Evolutionary conservation across 2,888 invertebrate genomes (phyloP).

Genomic region (Calliphora vomitoria): DNA sequence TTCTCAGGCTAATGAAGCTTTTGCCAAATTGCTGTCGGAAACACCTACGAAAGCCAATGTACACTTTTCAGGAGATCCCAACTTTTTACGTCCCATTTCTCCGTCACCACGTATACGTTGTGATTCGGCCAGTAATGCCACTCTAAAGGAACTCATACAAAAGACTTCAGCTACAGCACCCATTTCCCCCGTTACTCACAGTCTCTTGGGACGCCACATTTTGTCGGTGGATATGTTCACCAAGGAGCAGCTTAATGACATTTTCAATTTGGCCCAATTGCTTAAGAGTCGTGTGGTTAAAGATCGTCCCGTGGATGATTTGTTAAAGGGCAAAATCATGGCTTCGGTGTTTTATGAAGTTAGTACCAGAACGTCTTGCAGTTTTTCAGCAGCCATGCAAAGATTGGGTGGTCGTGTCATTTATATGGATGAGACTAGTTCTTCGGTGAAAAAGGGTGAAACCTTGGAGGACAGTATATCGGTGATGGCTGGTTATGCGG

Average conservation of each 20-base stretch:
- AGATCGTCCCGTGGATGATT: conserved; percentile 93
- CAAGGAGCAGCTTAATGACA: conserved; percentile 95
- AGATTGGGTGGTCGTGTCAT: conserved; percentile 97
- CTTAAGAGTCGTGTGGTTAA: conserved; percentile 93
- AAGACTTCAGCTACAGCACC: conserved; percentile 83
- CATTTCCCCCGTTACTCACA: conserved; percentile 84
- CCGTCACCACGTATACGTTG: conserved; percentile 86
- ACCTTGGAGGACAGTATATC: conserved; percentile 94
- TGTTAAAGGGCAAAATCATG: conserved; percentile 96
- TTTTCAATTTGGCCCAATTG: conserved; percentile 97
- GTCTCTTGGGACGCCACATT: conserved; percentile 90
- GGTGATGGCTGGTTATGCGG: conserved; percentile 96
- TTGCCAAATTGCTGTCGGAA: conserved; percentile 85
- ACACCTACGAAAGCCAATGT: conserved; percentile 85
- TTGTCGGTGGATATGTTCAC: conserved; percentile 93
- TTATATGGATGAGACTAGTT: conserved; percentile 94
- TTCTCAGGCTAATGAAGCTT: conserved; percentile 86
- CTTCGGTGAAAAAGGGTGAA: conserved; percentile 98
- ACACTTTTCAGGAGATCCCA: conserved; percentile 87
- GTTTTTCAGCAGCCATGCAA: conserved; percentile 98
- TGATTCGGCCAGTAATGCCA: conserved; percentile 86
- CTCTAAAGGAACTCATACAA: conserved; percentile 84
- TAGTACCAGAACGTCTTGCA: conserved; percentile 97
- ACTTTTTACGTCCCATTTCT: conserved; percentile 86
- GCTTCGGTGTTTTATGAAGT: conserved; percentile 98